phyloP scores from a whole-genome alignment of 2,113 vertebrate species.

The Gadus chalcogrammus region DNA sequence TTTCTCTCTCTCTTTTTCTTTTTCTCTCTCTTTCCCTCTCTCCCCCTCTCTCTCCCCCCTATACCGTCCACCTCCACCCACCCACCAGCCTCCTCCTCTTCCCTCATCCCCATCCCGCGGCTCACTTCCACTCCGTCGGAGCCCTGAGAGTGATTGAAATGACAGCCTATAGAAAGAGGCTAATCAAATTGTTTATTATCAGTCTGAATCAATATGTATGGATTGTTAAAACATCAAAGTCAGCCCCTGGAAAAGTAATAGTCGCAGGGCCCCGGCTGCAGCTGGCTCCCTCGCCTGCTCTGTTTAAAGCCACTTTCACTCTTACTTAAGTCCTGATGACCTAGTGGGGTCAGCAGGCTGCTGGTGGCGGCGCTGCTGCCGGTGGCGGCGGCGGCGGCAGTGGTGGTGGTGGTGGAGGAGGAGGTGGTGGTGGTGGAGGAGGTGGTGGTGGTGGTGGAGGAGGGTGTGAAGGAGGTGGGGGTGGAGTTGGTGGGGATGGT shows the following conservation, averaged over 20 bases:
- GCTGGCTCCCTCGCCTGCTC: slow-evolving; percentile 60
- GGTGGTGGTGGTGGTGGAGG: slow-evolving; percentile 17
- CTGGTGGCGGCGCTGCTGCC: no score
- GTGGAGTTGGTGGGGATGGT: slow-evolving; percentile 57
- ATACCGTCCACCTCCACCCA: not conserved
- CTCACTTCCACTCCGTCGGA: slow-evolving; percentile 88
- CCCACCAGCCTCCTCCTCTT: slow-evolving; percentile 73
- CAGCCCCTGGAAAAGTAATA: slow-evolving; percentile 87
- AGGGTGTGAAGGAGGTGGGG: slow-evolving; percentile 16
- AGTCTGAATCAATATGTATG: slow-evolving; percentile 99
- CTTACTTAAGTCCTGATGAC: slow-evolving; percentile 77
- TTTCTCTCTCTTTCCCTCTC: not conserved
- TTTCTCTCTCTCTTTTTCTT: slow-evolving; percentile 12
- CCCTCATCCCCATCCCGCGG: slow-evolving; percentile 65
- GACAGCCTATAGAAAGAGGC: slow-evolving; percentile 98
- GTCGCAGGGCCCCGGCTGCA: slow-evolving; percentile 69
- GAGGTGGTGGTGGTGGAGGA: slow-evolving; percentile 35
- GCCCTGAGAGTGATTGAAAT: slow-evolving; percentile 96
- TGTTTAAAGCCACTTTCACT: slow-evolving; percentile 79
- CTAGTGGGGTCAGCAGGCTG: slow-evolving; percentile 63
- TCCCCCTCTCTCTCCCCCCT: slow-evolving; percentile 59
- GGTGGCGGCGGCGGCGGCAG: slow-evolving; percentile 37
- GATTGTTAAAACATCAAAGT: slow-evolving; percentile 99
- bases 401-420: no score
- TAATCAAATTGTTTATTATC: slow-evolving; percentile 99